Conservation (phyloP, 64 coral and sea anemone species). For the Cladopsammia gracilis region DNA sequence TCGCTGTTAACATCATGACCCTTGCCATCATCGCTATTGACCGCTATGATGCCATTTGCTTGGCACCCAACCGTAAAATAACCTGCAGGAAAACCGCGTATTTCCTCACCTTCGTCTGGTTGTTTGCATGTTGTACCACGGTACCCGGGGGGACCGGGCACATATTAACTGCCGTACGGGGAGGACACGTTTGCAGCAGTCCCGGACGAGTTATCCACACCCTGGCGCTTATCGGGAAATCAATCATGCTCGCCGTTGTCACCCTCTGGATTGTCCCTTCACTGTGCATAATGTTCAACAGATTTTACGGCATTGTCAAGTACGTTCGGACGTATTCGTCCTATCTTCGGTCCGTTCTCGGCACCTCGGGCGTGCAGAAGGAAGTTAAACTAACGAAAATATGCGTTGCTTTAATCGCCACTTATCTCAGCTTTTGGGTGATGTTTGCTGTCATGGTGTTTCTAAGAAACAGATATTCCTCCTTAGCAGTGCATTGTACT, state of each 20-base stretch:
- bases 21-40: conserved; percentile 68
- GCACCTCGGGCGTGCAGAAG: not conserved
- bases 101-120: conserved; percentile 55
- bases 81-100: conserved; percentile 27
- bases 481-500: conserved; percentile 45
- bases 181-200: conserved; percentile 13
- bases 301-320: conserved; percentile 59
- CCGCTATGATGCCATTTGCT: conserved; percentile 74
- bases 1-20: conserved; percentile 77
- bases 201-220: conserved; percentile 1
- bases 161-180: conserved; percentile 24
- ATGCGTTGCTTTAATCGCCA: conserved; percentile 39
- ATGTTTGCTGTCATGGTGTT: conserved; percentile 63
- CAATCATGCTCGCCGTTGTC: conserved; percentile 64
- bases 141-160: conserved; percentile 50
- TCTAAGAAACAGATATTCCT: conserved; percentile 54
- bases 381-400: conserved; percentile 73
- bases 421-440: conserved; percentile 53
- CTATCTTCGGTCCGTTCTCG: conserved; percentile 49
- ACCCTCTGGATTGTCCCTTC: conserved; percentile 68
- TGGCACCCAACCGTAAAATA: conserved; percentile 48
- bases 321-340: conserved; percentile 50
- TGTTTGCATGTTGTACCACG: conserved; percentile 49
- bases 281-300: conserved; percentile 42
- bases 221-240: conserved; percentile 7